Evolutionary conservation across 30 jellyfish, hydroid and myxozoan species (phyloP).

Genomic region (Chrysaora quinquecirrha): DNA sequence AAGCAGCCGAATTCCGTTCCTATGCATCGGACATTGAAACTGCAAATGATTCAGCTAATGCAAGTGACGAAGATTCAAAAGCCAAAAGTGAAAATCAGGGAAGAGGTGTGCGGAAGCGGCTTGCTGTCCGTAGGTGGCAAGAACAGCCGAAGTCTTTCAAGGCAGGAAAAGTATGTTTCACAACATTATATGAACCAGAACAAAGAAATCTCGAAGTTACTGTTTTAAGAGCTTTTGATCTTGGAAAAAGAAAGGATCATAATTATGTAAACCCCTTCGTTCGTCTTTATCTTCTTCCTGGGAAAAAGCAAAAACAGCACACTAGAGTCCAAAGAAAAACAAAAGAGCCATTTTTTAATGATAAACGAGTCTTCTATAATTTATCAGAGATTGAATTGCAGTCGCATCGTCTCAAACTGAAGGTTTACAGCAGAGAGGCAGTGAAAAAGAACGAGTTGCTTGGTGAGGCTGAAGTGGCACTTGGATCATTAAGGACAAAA

Average conservation of each 20-base stretch:
- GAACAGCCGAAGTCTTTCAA: slow-evolving; percentile 20
- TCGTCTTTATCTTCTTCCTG: slow-evolving; percentile 84
- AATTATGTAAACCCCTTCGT: slow-evolving; percentile 80
- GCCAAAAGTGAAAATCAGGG: not conserved
- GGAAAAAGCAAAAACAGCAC: slow-evolving; percentile 89
- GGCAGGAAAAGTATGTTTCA: slow-evolving; percentile 81
- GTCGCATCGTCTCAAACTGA: slow-evolving; percentile 70
- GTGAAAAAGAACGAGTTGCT: slow-evolving; percentile 68
- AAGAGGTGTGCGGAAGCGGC: slow-evolving; percentile 10
- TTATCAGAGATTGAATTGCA: slow-evolving; percentile 49
- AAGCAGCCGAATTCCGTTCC: slow-evolving; percentile 25
- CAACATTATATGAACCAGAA: slow-evolving; percentile 47
- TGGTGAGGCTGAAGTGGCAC: slow-evolving; percentile 92
- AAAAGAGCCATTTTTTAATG: slow-evolving; percentile 84
- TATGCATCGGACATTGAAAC: not conserved
- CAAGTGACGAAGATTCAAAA: slow-evolving; percentile 5
- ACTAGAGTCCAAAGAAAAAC: slow-evolving; percentile 80
- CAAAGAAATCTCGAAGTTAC: slow-evolving; percentile 55
- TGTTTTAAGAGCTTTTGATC: slow-evolving; percentile 60
- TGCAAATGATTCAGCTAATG: not conserved
- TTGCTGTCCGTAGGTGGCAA: slow-evolving; percentile 44
- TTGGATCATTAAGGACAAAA: slow-evolving; percentile 57
- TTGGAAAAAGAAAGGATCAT: slow-evolving; percentile 62
- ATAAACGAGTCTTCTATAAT: slow-evolving; percentile 59
- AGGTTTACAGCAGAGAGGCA: slow-evolving; percentile 73